These are phyloP conservation scores for Phylloscopus whistleri DNA, from an alignment of 2,113 vertebrate genomes.

Conservation along the genomic window DNA sequence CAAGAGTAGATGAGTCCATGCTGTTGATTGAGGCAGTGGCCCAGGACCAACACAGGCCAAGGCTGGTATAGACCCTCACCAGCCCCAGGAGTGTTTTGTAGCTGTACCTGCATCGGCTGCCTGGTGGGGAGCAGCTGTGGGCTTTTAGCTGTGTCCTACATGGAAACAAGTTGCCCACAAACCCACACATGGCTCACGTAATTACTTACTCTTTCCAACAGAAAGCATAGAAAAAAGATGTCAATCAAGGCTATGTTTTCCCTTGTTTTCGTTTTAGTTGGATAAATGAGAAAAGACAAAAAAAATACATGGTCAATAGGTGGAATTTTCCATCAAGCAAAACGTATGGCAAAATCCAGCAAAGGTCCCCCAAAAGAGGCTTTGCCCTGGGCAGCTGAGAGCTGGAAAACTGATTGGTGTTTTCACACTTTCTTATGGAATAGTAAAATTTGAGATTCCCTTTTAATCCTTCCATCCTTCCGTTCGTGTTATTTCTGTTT, in stretches of 20 bases:
- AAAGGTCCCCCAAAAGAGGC: not conserved
- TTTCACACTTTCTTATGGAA: not conserved
- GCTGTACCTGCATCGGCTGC: not conserved
- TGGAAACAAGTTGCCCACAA: not conserved
- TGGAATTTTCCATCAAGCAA: not conserved
- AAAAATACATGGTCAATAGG: not conserved
- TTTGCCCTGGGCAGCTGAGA: not conserved
- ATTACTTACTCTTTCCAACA: not conserved
- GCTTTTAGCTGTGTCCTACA: not conserved
- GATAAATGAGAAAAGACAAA: not conserved
- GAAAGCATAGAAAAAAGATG: not conserved
- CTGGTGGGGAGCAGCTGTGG: not conserved
- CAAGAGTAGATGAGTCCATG: not conserved
- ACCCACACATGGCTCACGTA: not conserved
- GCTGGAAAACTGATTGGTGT: not conserved
- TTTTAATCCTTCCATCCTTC: not conserved
- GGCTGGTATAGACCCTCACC: not conserved
- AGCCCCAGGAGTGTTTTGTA: not conserved
- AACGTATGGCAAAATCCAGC: not conserved
- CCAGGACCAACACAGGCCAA: not conserved
- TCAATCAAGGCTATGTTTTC: not conserved
- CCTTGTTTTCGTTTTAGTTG: not conserved
- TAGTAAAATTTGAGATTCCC: not conserved
- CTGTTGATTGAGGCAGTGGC: not conserved
- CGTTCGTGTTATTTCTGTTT: not conserved